Percentiles rank a stretch among this genome's conserved stretches.
These are phyloP conservation scores for Mylabris phalerata DNA, from an alignment of 1,140 invertebrate species.

Conservation along the genomic window DNA sequence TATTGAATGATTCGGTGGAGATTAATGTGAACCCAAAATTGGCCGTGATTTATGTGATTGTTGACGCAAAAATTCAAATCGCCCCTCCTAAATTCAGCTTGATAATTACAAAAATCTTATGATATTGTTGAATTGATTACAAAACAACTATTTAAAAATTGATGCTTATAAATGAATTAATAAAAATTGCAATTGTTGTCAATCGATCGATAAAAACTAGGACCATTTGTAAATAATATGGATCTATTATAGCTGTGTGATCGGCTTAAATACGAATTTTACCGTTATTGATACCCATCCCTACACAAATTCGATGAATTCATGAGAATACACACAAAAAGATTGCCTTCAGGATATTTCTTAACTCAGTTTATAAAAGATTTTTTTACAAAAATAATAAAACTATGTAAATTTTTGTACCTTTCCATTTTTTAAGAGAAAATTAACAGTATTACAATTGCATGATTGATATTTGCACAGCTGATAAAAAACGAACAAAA, in stretches of 20 bases:
- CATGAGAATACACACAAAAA: background rate
- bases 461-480: conserved; percentile 28
- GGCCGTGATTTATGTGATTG: conserved; percentile 27
- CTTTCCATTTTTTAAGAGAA: conserved; percentile 9
- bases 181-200: no score
- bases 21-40: background rate
- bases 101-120: no score
- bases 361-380: background rate
- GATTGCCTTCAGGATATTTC: conserved; percentile 18
- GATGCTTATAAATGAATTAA: background rate
- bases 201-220: no score
- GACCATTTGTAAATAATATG: no score
- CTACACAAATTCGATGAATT: no score
- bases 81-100: no score
- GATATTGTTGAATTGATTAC: no score
- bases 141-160: conserved; percentile 1
- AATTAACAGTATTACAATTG: conserved; percentile 28
- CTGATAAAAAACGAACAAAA: conserved; percentile 15
- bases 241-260: no score
- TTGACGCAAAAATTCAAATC: conserved; percentile 1
- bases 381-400: conserved; percentile 13
- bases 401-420: conserved; percentile 6
- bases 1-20: conserved; percentile 10
- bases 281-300: no score
- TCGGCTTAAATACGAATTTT: no score